A percentile compares a stretch with the other conserved stretches of the same genome.
Evolutionary conservation across 2,888 invertebrate genomes (phyloP).

Genomic region (Luperina nickerlii): DNA sequence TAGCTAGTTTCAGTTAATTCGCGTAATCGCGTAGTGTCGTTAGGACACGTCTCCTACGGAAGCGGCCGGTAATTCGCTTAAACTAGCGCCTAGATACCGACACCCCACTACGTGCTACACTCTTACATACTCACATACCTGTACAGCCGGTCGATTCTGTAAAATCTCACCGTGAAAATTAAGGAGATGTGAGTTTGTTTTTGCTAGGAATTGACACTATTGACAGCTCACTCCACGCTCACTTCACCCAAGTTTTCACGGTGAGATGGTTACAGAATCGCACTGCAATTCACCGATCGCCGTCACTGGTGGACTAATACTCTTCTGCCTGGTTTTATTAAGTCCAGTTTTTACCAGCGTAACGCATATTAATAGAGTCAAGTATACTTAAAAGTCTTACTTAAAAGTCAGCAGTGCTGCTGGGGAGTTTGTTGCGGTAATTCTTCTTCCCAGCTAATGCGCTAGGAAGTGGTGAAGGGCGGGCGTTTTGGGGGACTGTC

Average conservation of each 20-base stretch:
- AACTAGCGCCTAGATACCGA: conserved; percentile 66
- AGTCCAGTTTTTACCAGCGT: not conserved
- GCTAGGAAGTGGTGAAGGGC: not conserved
- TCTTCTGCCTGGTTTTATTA: not conserved
- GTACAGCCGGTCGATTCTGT: no score
- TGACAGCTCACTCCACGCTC: no score
- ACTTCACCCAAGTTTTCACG: no score
- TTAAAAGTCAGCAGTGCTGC: not conserved
- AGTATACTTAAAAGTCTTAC: not conserved
- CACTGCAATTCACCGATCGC: no score
- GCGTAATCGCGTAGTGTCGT: conserved; percentile 38
- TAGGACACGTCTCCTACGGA: conserved; percentile 59
- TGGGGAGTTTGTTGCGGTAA: no score
- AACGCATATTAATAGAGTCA: no score
- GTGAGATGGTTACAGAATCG: no score
- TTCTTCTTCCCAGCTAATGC: not conserved
- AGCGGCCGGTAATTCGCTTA: conserved; percentile 71
- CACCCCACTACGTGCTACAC: conserved; percentile 46
- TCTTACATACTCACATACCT: not conserved
- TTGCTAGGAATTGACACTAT: no score
- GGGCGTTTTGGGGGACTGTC: not conserved
- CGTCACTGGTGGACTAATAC: not conserved
- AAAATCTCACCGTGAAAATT: no score
- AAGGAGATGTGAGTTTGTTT: no score
- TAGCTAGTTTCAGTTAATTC: conserved; percentile 9